These are phyloP conservation scores for Platorchestia sp. DNA, from an alignment of 1,140 invertebrate genomes.

Conservation along the genomic window DNA sequence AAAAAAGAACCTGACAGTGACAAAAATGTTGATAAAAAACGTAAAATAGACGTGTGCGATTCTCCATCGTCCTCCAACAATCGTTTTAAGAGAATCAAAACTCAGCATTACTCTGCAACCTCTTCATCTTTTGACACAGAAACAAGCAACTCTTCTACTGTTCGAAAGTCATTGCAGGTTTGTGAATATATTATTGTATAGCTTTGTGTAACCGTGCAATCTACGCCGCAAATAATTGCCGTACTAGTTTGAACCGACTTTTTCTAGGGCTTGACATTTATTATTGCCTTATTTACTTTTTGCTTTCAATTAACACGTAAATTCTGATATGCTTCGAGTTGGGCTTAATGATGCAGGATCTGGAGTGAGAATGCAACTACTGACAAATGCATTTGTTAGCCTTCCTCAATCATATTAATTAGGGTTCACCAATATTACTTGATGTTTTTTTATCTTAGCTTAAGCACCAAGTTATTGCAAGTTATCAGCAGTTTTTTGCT, in stretches of 20 bases:
- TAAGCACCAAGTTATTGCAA: too few relatives aligned
- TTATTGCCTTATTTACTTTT: too few relatives aligned
- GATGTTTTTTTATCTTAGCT: too few relatives aligned
- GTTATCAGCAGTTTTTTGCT: too few relatives aligned
- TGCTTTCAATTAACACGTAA: too few relatives aligned
- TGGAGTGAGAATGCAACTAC: too few relatives aligned
- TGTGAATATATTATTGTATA: not conserved
- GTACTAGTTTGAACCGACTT: not conserved
- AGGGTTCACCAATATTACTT: too few relatives aligned
- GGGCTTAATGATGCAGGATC: too few relatives aligned
- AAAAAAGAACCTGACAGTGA: not conserved
- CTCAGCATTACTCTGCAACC: not conserved
- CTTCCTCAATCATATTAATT: too few relatives aligned
- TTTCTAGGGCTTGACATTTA: too few relatives aligned
- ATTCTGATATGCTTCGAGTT: too few relatives aligned
- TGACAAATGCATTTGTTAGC: too few relatives aligned
- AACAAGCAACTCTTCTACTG: not conserved
- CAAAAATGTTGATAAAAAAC: not conserved
- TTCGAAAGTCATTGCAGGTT: not conserved
- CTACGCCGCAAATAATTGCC: not conserved
- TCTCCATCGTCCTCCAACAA: not conserved
- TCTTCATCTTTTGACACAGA: not conserved
- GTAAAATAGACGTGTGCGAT: not conserved
- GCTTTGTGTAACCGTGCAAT: not conserved
- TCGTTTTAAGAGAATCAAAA: not conserved